Evolutionary conservation across 2,888 invertebrate genomes (phyloP).

Genomic region (Disparrhopalites patrizii): DNA sequence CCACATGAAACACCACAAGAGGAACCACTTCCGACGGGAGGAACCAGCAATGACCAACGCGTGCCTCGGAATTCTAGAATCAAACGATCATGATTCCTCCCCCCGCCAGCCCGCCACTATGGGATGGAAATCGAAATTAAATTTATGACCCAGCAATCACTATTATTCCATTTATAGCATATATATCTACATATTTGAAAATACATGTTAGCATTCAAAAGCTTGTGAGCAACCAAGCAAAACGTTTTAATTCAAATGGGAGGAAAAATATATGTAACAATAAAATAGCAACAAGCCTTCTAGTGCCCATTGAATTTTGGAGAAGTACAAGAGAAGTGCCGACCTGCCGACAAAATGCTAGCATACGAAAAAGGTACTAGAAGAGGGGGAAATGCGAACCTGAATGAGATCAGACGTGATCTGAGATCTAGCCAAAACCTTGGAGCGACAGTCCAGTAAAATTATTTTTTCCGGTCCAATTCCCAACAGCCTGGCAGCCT

Average conservation of each 20-base stretch:
- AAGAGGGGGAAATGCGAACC: constrained; percentile 51
- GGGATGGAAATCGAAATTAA: too few relatives aligned
- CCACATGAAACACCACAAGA: constrained; percentile 48
- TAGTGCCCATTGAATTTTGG: background rate
- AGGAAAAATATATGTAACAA: background rate
- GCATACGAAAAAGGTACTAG: too few relatives aligned
- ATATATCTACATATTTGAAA: too few relatives aligned
- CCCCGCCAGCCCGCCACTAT: constrained; percentile 61
- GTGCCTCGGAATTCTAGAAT: constrained; percentile 61
- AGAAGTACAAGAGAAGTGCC: background rate
- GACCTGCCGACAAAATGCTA: background rate
- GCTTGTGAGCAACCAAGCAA: too few relatives aligned
- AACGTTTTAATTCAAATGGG: too few relatives aligned
- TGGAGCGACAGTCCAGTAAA: constrained; percentile 60
- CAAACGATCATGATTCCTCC: constrained; percentile 60
- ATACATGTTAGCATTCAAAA: too few relatives aligned
- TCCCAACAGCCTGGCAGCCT: constrained; percentile 60
- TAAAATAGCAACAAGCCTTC: constrained; percentile 3
- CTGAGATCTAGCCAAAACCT: constrained; percentile 57
- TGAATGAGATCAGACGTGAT: constrained; percentile 58
- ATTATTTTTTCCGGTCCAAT: constrained; percentile 59
- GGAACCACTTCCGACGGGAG: constrained; percentile 55
- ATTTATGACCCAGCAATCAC: too few relatives aligned
- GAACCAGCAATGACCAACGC: constrained; percentile 58
- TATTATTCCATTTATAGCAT: too few relatives aligned